Evolutionary conservation across 2,113 vertebrate genomes (phyloP), one percentile per base, ranked within the genome.

Genomic region (Hystrix brachyura): DNA sequence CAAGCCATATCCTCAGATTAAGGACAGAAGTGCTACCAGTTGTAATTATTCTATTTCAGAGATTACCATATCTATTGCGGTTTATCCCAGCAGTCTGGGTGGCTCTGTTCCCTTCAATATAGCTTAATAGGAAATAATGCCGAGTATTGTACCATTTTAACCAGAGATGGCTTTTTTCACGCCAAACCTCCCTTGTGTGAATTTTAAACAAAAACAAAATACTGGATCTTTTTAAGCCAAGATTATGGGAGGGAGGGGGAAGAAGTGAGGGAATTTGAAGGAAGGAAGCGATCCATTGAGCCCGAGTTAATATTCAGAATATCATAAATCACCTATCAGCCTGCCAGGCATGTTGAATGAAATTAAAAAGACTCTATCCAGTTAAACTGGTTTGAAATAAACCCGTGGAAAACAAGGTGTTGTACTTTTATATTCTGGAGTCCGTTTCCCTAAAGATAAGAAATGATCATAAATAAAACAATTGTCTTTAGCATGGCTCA

Each of bases 391-490:
- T 98, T 97, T 97, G 95, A 69, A 98, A 89, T 97, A 67, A 88
- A 95, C 80, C 94, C 8, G 18, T 72, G 92, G 81, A 97, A 96
- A 93, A 95, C 96, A 94, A 95, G 97, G 96, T 96, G 95, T 87
- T 95, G 82, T 94, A 89, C 85, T 98, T 98, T 95, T 93, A 95
- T 92, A 96, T 97, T 97, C 97, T 93, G 85, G 92, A 95, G 90
- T 94, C 60, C 60, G 7, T 94, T 98, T 98, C 94, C 94, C 94
- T 92, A 72, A 90, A 98, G 98, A 97, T 98, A 98, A 97, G 96
- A 97, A 96, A 79, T 86, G 97, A 97, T 97, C 97, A 96, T 97
- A 98, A 98, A 97, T 97, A 97, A 97, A 97, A 97, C 97, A 97
- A 95, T 98, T 98, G 96, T 98, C 95, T 97, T 88, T 92, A 88